Evolutionary conservation across 1,140 invertebrate species (phyloP), one percentile per base, ranked within the genome.

Genomic region (Zaprionus tsacasi): DNA sequence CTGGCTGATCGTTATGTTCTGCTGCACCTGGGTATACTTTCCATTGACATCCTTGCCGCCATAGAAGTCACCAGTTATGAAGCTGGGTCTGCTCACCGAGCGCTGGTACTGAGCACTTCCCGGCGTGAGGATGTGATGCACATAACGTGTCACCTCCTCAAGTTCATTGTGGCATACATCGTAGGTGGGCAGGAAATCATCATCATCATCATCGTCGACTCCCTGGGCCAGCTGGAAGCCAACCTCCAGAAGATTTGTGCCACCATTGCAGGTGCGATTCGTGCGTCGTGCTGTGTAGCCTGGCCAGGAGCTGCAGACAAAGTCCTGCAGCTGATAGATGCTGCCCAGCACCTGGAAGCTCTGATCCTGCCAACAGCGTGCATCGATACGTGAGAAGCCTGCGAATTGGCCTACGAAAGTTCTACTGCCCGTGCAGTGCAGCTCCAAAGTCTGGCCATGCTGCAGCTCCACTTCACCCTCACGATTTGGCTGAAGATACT

Each of bases 101-200:
- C 57, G 65, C 76, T 94, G 93, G 50, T 81, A 91, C 13, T 70
- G 78, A 0, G 21, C 48, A 40, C 93, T 93, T 13, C 82, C 76
- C 6, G 89, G 91, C 0, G 72, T 70, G n/a, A 94, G 60, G 0
- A 80, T 78, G 58, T 91, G 91, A 36, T 93, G 93, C 3, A 93
- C 85, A 56, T 93, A 94, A 48, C 93, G 91, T 0, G 93, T 93
- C 0, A 57, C 75, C 52, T 91, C 89, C 0, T 63, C 83, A 4
- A 70, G 21, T 27, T 93, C 91, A 61, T 94, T 69, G 21, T 93
- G 92, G 35, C 93, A 94, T 1, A 94, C 78, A 71, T 93, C 92
- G 36, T 93, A 88, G 5, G 86, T 82, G 7, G 79, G 83, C 12
- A 94, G 50, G 57, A 93, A 93, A 35, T 82, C 88, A n/a, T 72